Evolutionary conservation across 2,797 vertebrate species (phyloP).

Genomic region (Hypotaenidia philippensis): DNA sequence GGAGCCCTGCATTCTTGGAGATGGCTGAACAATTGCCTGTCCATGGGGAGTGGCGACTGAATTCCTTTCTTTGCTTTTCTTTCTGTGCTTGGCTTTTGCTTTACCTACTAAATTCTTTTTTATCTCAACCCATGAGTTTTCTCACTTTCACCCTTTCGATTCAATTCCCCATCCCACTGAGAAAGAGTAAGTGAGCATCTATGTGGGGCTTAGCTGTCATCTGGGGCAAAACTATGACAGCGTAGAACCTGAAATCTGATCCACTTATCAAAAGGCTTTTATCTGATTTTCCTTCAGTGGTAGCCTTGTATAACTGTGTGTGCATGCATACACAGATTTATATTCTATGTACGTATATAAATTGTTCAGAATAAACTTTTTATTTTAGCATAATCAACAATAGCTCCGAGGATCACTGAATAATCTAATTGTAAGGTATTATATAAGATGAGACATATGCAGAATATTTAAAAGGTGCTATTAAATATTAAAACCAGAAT

Average conservation of each 20-base stretch:
- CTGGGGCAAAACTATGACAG: not conserved
- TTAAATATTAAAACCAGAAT: not conserved
- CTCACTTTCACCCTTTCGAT: too few species aligned
- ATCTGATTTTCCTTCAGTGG: not conserved
- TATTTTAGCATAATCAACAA: not conserved
- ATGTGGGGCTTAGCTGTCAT: too few species aligned
- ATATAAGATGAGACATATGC: not conserved
- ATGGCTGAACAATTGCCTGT: too few species aligned
- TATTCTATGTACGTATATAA: rapidly evolving
- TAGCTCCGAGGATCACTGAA: not conserved
- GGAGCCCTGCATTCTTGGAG: too few species aligned
- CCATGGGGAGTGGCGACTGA: too few species aligned
- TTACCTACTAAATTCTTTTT: too few species aligned
- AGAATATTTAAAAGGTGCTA: not conserved
- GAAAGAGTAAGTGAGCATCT: too few species aligned
- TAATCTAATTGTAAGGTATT: not conserved
- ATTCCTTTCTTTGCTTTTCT: too few species aligned
- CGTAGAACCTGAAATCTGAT: not conserved
- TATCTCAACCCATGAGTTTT: too few species aligned
- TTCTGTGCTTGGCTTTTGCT: too few species aligned
- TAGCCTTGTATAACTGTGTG: not conserved
- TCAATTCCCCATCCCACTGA: too few species aligned
- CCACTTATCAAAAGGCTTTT: not conserved
- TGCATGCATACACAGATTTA: not conserved
- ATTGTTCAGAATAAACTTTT: not conserved